Evolutionary conservation across 2,888 invertebrate species (phyloP).

Genomic region (Phlogophora meticulosa): DNA sequence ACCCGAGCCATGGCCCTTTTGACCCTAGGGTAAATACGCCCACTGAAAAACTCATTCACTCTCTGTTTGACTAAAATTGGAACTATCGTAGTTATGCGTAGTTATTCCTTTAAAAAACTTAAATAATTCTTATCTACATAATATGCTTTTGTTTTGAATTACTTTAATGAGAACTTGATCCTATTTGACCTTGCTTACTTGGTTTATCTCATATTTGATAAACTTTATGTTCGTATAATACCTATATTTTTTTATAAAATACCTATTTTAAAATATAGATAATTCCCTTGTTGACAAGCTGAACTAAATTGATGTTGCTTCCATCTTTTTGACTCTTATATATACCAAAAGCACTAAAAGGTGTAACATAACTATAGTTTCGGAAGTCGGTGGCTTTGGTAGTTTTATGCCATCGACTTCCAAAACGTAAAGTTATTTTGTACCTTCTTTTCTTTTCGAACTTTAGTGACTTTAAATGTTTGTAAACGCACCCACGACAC

Average conservation of each 20-base stretch:
- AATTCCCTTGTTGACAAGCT: background rate
- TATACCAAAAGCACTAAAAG: too few relatives aligned
- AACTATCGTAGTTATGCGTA: background rate
- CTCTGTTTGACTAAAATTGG: background rate
- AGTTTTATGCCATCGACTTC: too few relatives aligned
- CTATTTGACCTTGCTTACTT: constrained; percentile 27
- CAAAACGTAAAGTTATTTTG: too few relatives aligned
- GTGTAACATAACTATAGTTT: too few relatives aligned
- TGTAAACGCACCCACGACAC: too few relatives aligned
- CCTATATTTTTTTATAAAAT: constrained; percentile 19
- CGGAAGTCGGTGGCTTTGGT: too few relatives aligned
- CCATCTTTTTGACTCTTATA: too few relatives aligned
- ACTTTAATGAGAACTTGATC: constrained; percentile 46
- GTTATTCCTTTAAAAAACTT: background rate
- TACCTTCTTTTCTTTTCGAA: too few relatives aligned
- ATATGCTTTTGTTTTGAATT: constrained; percentile 23
- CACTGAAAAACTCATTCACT: background rate
- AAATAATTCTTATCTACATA: background rate
- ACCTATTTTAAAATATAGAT: constrained; percentile 5
- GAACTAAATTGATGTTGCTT: too few relatives aligned
- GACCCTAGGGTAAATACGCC: too few relatives aligned
- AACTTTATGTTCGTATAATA: constrained; percentile 27
- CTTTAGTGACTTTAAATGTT: too few relatives aligned
- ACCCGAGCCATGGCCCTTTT: too few relatives aligned
- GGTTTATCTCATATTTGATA: constrained; percentile 23